A percentile compares a stretch with the other conserved stretches of the same genome.
Evolutionary conservation across 2,113 vertebrate genomes (phyloP).

Genomic region (Mastomys coucha): DNA sequence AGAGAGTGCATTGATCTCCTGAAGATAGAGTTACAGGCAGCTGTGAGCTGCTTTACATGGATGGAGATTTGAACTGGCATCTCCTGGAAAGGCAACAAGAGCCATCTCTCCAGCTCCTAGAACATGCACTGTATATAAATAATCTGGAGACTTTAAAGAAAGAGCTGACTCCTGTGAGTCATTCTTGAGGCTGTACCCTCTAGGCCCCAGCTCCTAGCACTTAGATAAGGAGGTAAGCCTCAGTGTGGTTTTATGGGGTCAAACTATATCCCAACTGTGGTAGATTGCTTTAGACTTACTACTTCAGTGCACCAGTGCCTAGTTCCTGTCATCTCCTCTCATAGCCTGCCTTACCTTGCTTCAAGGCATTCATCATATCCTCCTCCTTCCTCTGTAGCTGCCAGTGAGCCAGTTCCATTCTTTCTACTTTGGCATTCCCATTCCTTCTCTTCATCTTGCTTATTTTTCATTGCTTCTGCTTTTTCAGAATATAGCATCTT

Average conservation of each 20-base stretch:
- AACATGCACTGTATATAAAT: background rate
- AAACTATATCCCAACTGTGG: background rate
- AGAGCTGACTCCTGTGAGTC: background rate
- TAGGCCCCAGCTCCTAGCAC: background rate
- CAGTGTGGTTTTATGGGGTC: background rate
- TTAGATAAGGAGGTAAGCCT: background rate
- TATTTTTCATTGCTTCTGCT: background rate
- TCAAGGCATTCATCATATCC: background rate
- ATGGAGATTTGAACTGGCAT: background rate
- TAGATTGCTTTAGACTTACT: background rate
- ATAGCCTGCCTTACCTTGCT: background rate
- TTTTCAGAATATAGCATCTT: background rate
- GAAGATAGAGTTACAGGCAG: background rate
- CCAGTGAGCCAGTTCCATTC: background rate
- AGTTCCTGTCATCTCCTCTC: too few relatives aligned
- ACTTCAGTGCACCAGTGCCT: background rate
- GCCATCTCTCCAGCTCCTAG: background rate
- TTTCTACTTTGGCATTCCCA: fast-evolving
- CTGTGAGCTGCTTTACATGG: too few relatives aligned
- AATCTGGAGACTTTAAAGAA: background rate
- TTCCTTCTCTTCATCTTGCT: background rate
- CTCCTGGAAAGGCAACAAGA: background rate
- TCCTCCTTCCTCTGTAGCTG: background rate
- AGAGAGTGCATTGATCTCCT: background rate
- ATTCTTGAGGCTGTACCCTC: background rate